These are phyloP conservation scores for Phyllostomus discolor DNA, from an alignment of 2,113 vertebrate species.

Conservation along the genomic window DNA sequence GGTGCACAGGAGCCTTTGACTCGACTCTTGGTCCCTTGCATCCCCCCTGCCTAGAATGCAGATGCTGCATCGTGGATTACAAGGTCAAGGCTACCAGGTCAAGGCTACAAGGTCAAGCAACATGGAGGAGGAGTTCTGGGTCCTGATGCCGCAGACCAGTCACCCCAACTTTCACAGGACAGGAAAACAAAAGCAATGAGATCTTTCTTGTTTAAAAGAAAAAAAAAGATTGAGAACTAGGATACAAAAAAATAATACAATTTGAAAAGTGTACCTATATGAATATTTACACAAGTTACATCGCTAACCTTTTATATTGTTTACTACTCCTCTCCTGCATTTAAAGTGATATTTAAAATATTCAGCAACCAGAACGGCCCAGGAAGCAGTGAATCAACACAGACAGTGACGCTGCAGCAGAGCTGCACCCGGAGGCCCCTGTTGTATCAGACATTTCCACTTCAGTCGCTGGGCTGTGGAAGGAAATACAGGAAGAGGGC, in stretches of 20 bases:
- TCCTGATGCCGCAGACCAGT: background rate
- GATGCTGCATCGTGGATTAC: background rate
- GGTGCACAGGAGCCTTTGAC: background rate
- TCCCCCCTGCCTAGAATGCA: background rate
- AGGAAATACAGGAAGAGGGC: background rate
- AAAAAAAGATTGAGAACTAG: constrained; percentile 22
- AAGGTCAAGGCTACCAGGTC: background rate
- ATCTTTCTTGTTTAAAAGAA: background rate
- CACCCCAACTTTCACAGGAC: background rate
- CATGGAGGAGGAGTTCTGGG: background rate
- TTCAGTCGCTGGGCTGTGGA: background rate
- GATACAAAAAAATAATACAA: background rate
- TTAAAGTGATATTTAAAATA: background rate
- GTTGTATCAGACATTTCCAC: background rate
- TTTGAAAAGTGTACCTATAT: background rate
- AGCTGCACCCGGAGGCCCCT: background rate
- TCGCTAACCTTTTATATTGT: background rate
- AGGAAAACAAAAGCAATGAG: background rate
- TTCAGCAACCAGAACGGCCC: background rate
- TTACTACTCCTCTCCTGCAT: background rate
- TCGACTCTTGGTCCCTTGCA: background rate
- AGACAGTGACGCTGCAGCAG: background rate
- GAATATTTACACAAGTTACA: background rate
- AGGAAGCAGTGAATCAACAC: background rate
- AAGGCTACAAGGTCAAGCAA: background rate